Evolutionary conservation across 1,140 invertebrate species (phyloP).

Genomic region (Laodelphax striatellus): DNA sequence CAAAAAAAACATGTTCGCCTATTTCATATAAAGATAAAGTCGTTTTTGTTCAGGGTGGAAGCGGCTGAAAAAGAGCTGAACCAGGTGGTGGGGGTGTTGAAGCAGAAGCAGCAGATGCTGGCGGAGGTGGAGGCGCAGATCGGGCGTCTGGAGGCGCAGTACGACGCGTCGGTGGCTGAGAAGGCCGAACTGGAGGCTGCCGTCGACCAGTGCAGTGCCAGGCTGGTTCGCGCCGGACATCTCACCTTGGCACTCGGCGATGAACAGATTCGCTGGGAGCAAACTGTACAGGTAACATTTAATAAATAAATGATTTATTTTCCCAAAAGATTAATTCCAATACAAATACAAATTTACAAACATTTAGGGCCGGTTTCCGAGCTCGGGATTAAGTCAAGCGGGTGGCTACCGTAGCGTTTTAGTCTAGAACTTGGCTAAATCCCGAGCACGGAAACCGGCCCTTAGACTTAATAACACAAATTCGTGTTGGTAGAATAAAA

Average conservation of each 20-base stretch:
- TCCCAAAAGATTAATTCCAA: too few relatives aligned
- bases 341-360: too few relatives aligned
- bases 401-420: too few relatives aligned
- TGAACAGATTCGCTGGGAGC: constrained; percentile 71
- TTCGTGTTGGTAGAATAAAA: too few relatives aligned
- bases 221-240: constrained; percentile 66
- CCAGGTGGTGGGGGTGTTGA: constrained; percentile 57
- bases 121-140: constrained; percentile 53
- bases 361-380: too few relatives aligned
- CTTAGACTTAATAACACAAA: too few relatives aligned
- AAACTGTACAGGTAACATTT: constrained; percentile 54
- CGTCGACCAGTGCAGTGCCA: constrained; percentile 61
- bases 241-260: constrained; percentile 73
- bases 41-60: constrained; percentile 41
- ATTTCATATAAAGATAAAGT: too few relatives aligned
- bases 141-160: constrained; percentile 53
- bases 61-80: constrained; percentile 23
- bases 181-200: constrained; percentile 44
- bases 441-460: too few relatives aligned
- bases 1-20: too few relatives aligned
- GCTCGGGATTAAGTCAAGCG: too few relatives aligned
- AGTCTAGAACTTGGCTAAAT: too few relatives aligned
- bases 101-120: constrained; percentile 68
- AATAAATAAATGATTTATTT: too few relatives aligned
- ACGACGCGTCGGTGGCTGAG: constrained; percentile 44